Evolutionary conservation across 2,888 invertebrate species (phyloP).

Genomic region (Chloroclysta siterata): DNA sequence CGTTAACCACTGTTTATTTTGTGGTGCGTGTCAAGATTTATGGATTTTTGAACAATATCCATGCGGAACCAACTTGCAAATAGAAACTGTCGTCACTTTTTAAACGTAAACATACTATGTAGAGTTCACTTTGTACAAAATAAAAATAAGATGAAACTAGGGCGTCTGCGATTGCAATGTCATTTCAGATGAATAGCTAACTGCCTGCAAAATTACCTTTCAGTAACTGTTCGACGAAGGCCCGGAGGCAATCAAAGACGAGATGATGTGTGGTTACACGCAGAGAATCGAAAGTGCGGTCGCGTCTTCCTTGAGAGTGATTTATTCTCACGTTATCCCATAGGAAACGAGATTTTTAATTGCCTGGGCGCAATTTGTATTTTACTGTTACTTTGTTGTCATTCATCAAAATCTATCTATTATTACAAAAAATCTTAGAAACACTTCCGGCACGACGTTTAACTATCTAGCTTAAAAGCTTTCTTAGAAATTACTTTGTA

Average conservation of each 20-base stretch:
- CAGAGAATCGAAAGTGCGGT: slow-evolving; percentile 67
- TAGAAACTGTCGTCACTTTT: slow-evolving; percentile 15
- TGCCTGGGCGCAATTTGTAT: slow-evolving; percentile 2
- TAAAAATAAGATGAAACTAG: slow-evolving; percentile 16
- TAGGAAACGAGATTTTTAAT: slow-evolving; percentile 33
- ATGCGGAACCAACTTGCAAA: slow-evolving; percentile 30
- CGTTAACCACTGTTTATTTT: slow-evolving; percentile 40
- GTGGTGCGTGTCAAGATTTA: slow-evolving; percentile 33
- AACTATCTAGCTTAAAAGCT: slow-evolving; percentile 28
- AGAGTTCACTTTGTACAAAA: slow-evolving; percentile 6
- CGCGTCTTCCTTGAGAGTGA: slow-evolving; percentile 55
- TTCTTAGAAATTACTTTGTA: slow-evolving; percentile 29
- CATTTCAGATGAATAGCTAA: slow-evolving; percentile 20
- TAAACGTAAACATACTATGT: slow-evolving; percentile 1
- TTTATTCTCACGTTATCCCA: slow-evolving; percentile 49
- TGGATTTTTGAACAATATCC: slow-evolving; percentile 37
- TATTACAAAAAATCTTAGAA: slow-evolving; percentile 25
- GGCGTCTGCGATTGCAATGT: slow-evolving; percentile 17
- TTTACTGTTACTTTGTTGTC: not conserved
- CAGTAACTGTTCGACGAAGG: slow-evolving; percentile 20
- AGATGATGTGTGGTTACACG: slow-evolving; percentile 39
- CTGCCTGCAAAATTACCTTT: slow-evolving; percentile 22
- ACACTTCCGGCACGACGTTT: slow-evolving; percentile 30
- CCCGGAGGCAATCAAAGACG: slow-evolving; percentile 41
- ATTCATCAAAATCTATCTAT: slow-evolving; percentile 12